These are phyloP conservation scores for Pseudorhombus dupliciocellatus DNA, from an alignment of 2,113 vertebrate genomes.

Conservation along the genomic window DNA sequence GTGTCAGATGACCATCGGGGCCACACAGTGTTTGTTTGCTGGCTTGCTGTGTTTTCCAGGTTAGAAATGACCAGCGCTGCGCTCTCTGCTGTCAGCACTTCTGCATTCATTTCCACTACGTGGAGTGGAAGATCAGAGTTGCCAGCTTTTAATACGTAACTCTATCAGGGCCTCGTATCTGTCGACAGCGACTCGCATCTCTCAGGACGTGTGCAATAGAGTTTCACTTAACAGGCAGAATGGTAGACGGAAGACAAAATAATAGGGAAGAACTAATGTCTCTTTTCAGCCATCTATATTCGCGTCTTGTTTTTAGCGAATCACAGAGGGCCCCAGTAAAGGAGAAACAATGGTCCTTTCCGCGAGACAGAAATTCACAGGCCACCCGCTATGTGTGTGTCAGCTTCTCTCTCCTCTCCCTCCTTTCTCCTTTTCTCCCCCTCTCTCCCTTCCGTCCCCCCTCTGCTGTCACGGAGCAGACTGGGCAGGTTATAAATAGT, in stretches of 20 bases:
- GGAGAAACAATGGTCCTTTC: slow-evolving; percentile 57
- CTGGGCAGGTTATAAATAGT: slow-evolving; percentile 78
- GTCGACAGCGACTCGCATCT: slow-evolving; percentile 1
- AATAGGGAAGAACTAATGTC: slow-evolving; percentile 11
- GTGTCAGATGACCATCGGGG: slow-evolving; percentile 25
- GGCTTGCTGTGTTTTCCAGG: slow-evolving; percentile 6
- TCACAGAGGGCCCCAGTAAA: slow-evolving; percentile 42
- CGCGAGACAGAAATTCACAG: slow-evolving; percentile 65
- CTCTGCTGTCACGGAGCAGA: slow-evolving; percentile 69
- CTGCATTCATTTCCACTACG: slow-evolving; percentile 7
- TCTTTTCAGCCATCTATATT: slow-evolving; percentile 16
- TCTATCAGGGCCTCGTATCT: not conserved
- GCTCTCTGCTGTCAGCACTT: slow-evolving; percentile 22
- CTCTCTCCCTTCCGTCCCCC: slow-evolving; percentile 38
- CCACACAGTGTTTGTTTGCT: slow-evolving; percentile 12
- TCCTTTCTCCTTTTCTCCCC: not conserved
- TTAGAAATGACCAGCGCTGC: slow-evolving; percentile 42
- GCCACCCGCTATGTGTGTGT: slow-evolving; percentile 52
- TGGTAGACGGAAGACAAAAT: slow-evolving; percentile 8
- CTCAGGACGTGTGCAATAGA: slow-evolving; percentile 10
- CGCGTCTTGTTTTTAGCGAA: slow-evolving; percentile 37
- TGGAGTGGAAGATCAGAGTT: not conserved
- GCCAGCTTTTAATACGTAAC: slow-evolving; percentile 6
- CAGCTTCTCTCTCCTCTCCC: slow-evolving; percentile 17
- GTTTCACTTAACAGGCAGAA: slow-evolving; percentile 21